Evolutionary conservation across 2,113 vertebrate species (phyloP).

Genomic region (Acrocephalus arundinaceus): DNA sequence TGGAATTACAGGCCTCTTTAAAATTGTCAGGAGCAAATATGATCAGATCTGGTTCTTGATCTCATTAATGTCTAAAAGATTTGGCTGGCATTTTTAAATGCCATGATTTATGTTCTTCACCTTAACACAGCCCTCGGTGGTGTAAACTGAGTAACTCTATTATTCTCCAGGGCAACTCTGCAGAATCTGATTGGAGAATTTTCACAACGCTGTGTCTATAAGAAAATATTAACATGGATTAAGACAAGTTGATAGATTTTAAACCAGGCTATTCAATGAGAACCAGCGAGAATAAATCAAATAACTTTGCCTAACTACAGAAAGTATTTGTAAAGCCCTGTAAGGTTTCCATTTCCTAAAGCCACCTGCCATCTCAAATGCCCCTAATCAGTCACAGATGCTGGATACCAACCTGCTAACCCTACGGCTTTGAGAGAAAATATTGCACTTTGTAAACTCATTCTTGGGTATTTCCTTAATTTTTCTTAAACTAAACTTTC

Average conservation of each 20-base stretch:
- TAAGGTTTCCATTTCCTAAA: conserved; percentile 73
- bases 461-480: conserved; percentile 78
- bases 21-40: conserved; percentile 54
- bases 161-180: conserved; percentile 51
- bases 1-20: conserved; percentile 7
- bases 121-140: conserved; percentile 17
- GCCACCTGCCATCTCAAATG: conserved; percentile 80
- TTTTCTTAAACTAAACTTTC: conserved; percentile 73
- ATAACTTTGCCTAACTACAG: conserved; percentile 64
- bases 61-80: conserved; percentile 62
- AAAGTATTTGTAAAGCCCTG: conserved; percentile 76
- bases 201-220: conserved; percentile 44
- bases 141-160: conserved; percentile 54
- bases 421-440: conserved; percentile 72
- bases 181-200: conserved; percentile 38
- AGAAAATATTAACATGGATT: conserved; percentile 60
- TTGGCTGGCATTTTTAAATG: conserved; percentile 61
- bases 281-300: conserved; percentile 60
- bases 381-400: conserved; percentile 78
- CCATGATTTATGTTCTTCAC: conserved; percentile 58
- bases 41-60: conserved; percentile 61
- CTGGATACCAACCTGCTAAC: conserved; percentile 74
- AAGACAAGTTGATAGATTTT: conserved; percentile 64
- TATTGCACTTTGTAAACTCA: conserved; percentile 77
- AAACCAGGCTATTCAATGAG: conserved; percentile 41